Base-by-base conservation (phyloP, 1,140 invertebrate species). In the Cotesia glomerata region DNA sequence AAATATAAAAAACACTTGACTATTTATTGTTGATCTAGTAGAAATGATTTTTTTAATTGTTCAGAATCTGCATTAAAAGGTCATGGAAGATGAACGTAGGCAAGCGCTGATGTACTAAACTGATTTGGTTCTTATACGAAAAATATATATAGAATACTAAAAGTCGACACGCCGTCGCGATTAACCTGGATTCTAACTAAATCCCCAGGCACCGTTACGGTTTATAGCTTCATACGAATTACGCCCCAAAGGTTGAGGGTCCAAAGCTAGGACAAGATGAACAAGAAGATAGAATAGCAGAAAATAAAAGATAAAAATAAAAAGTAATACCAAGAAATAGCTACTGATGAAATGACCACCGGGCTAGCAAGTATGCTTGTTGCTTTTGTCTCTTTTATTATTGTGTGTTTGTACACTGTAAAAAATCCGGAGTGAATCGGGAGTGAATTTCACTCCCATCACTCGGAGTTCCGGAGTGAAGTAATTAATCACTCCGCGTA, bases 91-190 rank as follows among this genome's bases (percentile, higher is more conserved):
- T 58, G 18, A 58, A 18, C 54, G 5, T 26, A 18, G 54, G 18
- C 54, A 58, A 58, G 14, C 18, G 54, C 54, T 58, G 54, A 58
- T 58, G 18, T 58, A 58, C 16, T 16, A 58, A 58, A 18, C 54
- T 58, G 54, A 58, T 58, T 58, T 9, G 54, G 54, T 58, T 58
- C 54, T 58, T 58, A 18, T 18, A 18, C 14, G 18, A 16, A 5
- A 58, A 18, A 9, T 39, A 39, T 39, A 39, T 58, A 58, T 58
- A 26, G 56, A 32, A 26, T 14, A 8, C 39, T 52, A 9, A 67
- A 67, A 67, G 65, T 67, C 65, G 65, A 54, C 65, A 67, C 65
- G 65, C 65, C 26, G 65, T 67, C 39, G 65, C 65, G 65, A 67
- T 67, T 67, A 67, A 67, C 49, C 65, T 67, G 49, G 49, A 67